phyloP scores from a whole-genome alignment of 2,888 invertebrate species.

The Drosophila neutralis region DNA sequence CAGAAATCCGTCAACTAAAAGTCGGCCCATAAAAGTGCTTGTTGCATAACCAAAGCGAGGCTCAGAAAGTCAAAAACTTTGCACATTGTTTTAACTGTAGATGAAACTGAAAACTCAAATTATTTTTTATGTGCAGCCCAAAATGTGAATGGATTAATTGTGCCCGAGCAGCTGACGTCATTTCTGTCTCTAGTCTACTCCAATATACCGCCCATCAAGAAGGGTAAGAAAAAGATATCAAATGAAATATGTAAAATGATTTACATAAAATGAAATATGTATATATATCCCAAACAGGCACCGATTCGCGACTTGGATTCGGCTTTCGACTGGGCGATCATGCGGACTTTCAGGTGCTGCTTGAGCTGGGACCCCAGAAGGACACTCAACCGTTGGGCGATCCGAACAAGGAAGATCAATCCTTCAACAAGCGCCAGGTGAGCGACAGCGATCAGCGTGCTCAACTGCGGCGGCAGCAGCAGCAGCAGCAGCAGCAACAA shows the following conservation, averaged over 20 bases:
- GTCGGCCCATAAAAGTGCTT: slow-evolving; percentile 14
- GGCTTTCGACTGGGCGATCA: slow-evolving; percentile 93
- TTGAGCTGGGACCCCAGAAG: slow-evolving; percentile 92
- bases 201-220: slow-evolving; percentile 93
- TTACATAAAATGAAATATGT: too few relatives aligned
- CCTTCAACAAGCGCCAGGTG: slow-evolving; percentile 83
- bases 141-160: slow-evolving; percentile 87
- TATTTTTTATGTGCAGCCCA: slow-evolving; percentile 45
- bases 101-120: slow-evolving; percentile 14
- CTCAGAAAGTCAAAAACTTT: slow-evolving; percentile 8
- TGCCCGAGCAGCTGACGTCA: slow-evolving; percentile 93
- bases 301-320: slow-evolving; percentile 91
- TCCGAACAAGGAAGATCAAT: slow-evolving; percentile 69
- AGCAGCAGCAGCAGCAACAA: slow-evolving; percentile 82
- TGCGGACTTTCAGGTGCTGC: slow-evolving; percentile 91
- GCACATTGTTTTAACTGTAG: background rate
- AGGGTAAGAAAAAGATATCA: slow-evolving; percentile 86
- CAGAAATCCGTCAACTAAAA: slow-evolving; percentile 14
- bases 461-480: slow-evolving; percentile 70
- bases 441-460: slow-evolving; percentile 69
- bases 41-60: slow-evolving; percentile 27
- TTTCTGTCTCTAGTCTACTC: slow-evolving; percentile 92
- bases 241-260: background rate
- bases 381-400: slow-evolving; percentile 89
- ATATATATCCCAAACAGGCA: slow-evolving; percentile 86